Conservation (phyloP, 2,888 invertebrate genomes). For the Parnassius smintheus region DNA sequence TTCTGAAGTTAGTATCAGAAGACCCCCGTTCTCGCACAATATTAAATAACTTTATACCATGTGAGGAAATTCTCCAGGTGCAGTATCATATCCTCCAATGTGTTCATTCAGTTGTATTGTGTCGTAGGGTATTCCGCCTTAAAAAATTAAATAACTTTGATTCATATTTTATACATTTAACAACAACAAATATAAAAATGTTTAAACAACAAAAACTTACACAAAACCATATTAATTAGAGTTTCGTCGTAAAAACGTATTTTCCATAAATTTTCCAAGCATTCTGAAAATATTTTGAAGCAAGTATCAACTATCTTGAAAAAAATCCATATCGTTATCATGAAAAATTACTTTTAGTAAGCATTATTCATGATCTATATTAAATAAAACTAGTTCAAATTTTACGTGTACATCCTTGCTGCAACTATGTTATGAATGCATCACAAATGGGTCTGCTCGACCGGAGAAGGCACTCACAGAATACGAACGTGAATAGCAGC, state of each 20-base stretch:
- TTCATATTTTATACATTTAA: not conserved
- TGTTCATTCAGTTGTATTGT: constrained; percentile 1
- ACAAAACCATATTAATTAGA: constrained; percentile 1
- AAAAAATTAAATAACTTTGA: not conserved
- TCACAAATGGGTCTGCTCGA: no score
- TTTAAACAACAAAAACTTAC: constrained; percentile 14
- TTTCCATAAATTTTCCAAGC: constrained; percentile 25
- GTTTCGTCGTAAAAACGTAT: constrained; percentile 20
- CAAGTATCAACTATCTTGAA: no score
- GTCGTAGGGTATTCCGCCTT: constrained; percentile 1
- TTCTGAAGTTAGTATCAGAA: no score
- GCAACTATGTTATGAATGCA: no score
- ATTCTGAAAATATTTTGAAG: constrained; percentile 18
- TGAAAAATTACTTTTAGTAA: no score
- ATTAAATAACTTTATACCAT: constrained; percentile 6
- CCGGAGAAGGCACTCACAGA: no score
- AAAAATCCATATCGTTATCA: no score
- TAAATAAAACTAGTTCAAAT: no score
- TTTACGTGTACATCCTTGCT: no score
- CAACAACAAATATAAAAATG: not conserved
- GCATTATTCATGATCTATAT: no score
- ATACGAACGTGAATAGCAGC: no score
- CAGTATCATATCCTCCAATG: constrained; percentile 19
- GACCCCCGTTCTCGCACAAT: no score
- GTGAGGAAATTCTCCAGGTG: constrained; percentile 17